These are phyloP conservation scores for Crossoptilon crossoptilon DNA, from an alignment of 2,797 vertebrate species.

Conservation along the genomic window DNA sequence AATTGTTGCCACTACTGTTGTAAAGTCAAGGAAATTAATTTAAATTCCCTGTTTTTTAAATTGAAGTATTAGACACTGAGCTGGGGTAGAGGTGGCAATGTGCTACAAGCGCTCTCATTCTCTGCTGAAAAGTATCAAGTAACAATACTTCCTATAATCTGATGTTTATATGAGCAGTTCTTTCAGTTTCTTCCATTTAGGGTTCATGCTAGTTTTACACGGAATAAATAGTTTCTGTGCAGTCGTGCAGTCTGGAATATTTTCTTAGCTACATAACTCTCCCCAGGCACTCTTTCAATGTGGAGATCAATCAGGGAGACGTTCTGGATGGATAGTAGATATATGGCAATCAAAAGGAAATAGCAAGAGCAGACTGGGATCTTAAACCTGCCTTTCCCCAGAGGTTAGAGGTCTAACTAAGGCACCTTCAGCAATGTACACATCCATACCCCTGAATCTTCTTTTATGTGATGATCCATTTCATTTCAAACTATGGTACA, in stretches of 20 bases:
- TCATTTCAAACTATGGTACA: not conserved
- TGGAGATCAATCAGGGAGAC: not conserved
- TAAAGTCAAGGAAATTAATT: not conserved
- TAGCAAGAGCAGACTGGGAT: not conserved
- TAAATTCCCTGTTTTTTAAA: not conserved
- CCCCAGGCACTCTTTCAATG: not conserved
- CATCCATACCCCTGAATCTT: not conserved
- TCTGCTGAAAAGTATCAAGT: not conserved
- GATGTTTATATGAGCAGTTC: not conserved
- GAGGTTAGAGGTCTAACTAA: accelerated
- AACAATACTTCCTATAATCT: not conserved
- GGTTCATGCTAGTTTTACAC: not conserved
- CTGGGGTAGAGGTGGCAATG: not conserved
- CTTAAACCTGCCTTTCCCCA: not conserved
- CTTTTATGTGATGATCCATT: not conserved
- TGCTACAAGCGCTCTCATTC: not conserved
- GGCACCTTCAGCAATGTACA: not conserved
- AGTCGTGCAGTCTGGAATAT: not conserved
- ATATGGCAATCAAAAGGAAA: not conserved
- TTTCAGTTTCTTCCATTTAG: not conserved
- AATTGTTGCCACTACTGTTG: not conserved
- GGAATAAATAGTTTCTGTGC: not conserved
- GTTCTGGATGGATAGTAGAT: not conserved
- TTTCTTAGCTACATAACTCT: not conserved
- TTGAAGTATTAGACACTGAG: not conserved